Conservation (phyloP, 2,888 invertebrate genomes). For the Charanyca ferruginea region DNA sequence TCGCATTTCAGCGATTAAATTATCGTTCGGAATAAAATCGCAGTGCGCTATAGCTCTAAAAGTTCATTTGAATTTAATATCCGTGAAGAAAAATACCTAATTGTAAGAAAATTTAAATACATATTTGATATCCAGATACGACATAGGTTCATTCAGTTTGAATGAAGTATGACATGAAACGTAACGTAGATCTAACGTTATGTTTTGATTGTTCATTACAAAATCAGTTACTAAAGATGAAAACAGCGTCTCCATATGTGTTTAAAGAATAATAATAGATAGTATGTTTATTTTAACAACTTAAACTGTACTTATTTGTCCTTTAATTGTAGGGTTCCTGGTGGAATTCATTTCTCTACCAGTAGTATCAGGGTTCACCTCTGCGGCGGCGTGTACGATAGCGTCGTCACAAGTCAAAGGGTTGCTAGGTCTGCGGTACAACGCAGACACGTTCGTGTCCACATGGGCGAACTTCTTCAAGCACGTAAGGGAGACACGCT, state of each 20-base stretch:
- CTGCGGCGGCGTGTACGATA: constrained; percentile 94
- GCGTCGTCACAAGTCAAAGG: constrained; percentile 94
- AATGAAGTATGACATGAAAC: too few species aligned
- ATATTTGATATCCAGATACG: too few species aligned
- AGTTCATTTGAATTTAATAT: constrained; percentile 3
- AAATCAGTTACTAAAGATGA: too few species aligned
- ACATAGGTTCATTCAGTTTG: too few species aligned
- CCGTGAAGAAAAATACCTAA: background rate
- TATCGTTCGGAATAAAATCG: background rate
- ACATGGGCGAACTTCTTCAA: constrained; percentile 91
- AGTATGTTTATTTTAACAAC: too few species aligned
- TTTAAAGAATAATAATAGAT: too few species aligned
- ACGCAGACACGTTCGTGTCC: constrained; percentile 91
- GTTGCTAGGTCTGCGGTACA: constrained; percentile 92
- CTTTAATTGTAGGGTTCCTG: constrained; percentile 91
- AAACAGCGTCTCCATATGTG: background rate
- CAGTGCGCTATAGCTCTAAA: background rate
- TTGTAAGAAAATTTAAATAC: too few species aligned
- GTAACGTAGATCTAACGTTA: too few species aligned
- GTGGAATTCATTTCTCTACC: constrained; percentile 94
- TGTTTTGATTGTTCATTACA: background rate
- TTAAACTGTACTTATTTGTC: too few species aligned
- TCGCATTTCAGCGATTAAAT: too few species aligned
- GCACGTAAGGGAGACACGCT: constrained; percentile 89
- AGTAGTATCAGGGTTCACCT: constrained; percentile 94